phyloP scores from a whole-genome alignment of 2,888 invertebrate species.

The Tuberolachnus salignus region DNA sequence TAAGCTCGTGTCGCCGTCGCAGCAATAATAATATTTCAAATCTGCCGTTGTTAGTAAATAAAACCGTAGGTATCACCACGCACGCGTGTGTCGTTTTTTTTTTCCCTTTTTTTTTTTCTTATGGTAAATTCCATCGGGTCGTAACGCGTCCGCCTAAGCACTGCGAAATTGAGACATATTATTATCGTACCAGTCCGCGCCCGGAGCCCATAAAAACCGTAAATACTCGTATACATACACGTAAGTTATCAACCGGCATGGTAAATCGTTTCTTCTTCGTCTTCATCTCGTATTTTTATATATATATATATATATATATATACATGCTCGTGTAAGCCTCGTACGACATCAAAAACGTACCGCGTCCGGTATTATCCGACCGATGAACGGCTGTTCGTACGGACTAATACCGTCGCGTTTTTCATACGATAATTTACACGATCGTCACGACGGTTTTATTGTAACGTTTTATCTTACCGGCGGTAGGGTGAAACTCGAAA shows the following conservation, averaged over 20 bases:
- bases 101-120: background rate
- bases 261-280: slow-evolving; percentile 37
- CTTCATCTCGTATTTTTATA: too few relatives aligned
- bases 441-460: background rate
- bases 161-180: slow-evolving; percentile 46
- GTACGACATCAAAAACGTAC: slow-evolving; percentile 10
- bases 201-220: slow-evolving; percentile 27
- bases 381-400: background rate
- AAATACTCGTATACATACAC: slow-evolving; percentile 5
- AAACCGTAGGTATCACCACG: background rate
- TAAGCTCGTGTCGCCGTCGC: background rate
- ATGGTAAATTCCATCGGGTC: slow-evolving; percentile 9
- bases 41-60: background rate
- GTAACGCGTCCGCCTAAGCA: slow-evolving; percentile 16
- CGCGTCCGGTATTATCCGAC: slow-evolving; percentile 20
- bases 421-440: slow-evolving; percentile 5
- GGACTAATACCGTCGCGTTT: background rate
- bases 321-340: slow-evolving; percentile 12
- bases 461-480: too few relatives aligned
- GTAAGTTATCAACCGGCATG: background rate
- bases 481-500: too few relatives aligned
- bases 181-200: background rate
- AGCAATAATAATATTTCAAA: slow-evolving; percentile 39
- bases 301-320: too few relatives aligned
- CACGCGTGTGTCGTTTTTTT: background rate